Percentiles rank a stretch among this genome's conserved stretches.
phyloP scores from a whole-genome alignment of 2,888 invertebrate species.

The Eretmocerus hayati region DNA sequence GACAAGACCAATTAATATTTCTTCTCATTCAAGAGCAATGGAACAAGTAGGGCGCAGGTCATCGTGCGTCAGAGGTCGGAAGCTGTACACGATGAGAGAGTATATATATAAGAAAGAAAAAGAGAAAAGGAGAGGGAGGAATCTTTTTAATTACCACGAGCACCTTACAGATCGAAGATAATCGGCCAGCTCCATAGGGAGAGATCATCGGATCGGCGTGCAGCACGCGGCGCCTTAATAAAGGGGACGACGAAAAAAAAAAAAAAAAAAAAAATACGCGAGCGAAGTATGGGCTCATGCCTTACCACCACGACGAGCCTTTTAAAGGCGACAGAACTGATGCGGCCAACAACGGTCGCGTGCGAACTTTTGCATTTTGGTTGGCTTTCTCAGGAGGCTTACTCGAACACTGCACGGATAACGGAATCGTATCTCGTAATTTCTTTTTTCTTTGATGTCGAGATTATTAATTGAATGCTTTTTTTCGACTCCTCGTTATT shows the following conservation, averaged over 20 bases:
- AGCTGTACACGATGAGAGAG: too few species aligned
- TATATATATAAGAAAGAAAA: too few species aligned
- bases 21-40: too few species aligned
- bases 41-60: too few species aligned
- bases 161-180: too few species aligned
- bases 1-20: too few species aligned
- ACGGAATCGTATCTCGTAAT: neutral
- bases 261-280: conserved; percentile 9
- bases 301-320: too few species aligned
- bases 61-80: too few species aligned
- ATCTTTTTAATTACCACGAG: conserved; percentile 20
- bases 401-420: neutral
- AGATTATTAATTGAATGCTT: neutral
- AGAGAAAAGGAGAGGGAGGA: neutral
- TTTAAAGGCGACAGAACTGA: neutral
- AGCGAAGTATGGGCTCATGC: too few species aligned
- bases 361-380: neutral
- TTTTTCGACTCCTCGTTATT: neutral
- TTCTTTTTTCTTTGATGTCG: neutral
- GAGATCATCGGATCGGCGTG: conserved; percentile 21
- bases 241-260: too few species aligned
- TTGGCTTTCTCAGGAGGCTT: neutral
- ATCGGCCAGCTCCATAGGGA: conserved; percentile 13
- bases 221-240: conserved; percentile 15
- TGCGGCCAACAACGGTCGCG: neutral